Evolutionary conservation across 1,140 invertebrate genomes (phyloP), one percentile per base, ranked within the genome.

Genomic region (Monomorium pharaonis): DNA sequence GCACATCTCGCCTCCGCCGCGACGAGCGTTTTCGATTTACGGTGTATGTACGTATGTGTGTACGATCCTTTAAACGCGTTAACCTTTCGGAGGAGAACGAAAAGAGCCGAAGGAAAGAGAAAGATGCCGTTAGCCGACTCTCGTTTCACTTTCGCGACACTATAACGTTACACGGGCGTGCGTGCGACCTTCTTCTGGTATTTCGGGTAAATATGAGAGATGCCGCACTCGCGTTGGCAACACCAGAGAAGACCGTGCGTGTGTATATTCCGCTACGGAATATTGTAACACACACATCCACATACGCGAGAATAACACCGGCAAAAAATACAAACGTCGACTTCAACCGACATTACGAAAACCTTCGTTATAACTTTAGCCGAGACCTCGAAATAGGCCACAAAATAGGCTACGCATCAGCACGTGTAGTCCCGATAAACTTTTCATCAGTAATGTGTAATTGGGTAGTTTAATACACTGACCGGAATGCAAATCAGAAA

Each of bases 111-210:
- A 63, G n/a, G 42, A 44, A 44, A 37, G n/a, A 63, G 16, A 37
- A n/a, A 42, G n/a, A 72, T 44, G 37, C 51, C 37, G 62, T 85
- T 72, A 72, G 54, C n/a, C 18, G 67, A 84, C 2, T 65, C 58
- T 58, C 58, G 60, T 84, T 86, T 74, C 16, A 37, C 49, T 84
- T 84, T 86, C 58, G 33, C 49, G 58, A 83, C 60, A 56, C 60
- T 65, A 27, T 65, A 27, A 67, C 33, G 18, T 84, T 62, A 37
- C 12, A 33, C 14, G 5, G 60, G 10, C 60, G 44, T 24, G 12
- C n/a, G n/a, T n/a, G n/a, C 42, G 81, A 87, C 60, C 85, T 86
- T 86, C 56, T 72, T 86, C 47, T 75, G 42, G 16, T 75, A 83
- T 75, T 87, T 83, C 27, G 27, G 33, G 33, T 86, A 83, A 86